Evolutionary conservation across 2,888 invertebrate genomes (phyloP).

Genomic region (Zeuzera pyrina): DNA sequence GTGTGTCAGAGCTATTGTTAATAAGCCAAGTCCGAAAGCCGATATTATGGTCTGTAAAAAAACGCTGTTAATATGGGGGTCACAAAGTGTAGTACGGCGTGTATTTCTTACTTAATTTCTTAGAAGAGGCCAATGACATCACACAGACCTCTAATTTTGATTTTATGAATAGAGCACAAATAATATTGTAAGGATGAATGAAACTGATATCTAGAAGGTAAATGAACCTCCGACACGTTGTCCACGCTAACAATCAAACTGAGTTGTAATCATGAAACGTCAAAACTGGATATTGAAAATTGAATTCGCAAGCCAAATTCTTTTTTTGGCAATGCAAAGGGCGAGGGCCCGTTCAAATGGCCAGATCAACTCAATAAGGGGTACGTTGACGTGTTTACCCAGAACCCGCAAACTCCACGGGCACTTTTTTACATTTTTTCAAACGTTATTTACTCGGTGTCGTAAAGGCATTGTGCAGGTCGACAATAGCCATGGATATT

Average conservation of each 20-base stretch:
- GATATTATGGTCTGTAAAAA: too few relatives aligned
- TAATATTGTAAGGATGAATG: too few relatives aligned
- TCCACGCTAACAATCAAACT: conserved; percentile 61
- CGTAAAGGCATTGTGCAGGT: conserved; percentile 65
- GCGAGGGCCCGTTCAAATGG: conserved; percentile 62
- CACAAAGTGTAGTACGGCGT: too few relatives aligned
- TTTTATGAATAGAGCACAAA: too few relatives aligned
- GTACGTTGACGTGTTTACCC: conserved; percentile 65
- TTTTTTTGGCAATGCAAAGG: conserved; percentile 52
- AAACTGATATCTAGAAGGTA: neutral
- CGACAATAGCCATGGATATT: conserved; percentile 56
- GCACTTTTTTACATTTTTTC: conserved; percentile 63
- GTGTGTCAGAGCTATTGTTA: too few relatives aligned
- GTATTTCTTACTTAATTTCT: too few relatives aligned
- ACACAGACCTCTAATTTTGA: too few relatives aligned
- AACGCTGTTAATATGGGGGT: too few relatives aligned
- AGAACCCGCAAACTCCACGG: conserved; percentile 61
- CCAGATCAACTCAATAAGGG: conserved; percentile 71
- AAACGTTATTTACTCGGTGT: conserved; percentile 68
- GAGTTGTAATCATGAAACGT: conserved; percentile 70
- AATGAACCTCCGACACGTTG: conserved; percentile 13
- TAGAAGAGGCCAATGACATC: too few relatives aligned
- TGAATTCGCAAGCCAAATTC: conserved; percentile 53
- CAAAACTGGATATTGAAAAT: conserved; percentile 72
- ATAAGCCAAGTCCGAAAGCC: too few relatives aligned